These are phyloP conservation scores for Nesometra sesokonis DNA, from an alignment of 35 echinoderm and acorn worm species.

Conservation along the genomic window DNA sequence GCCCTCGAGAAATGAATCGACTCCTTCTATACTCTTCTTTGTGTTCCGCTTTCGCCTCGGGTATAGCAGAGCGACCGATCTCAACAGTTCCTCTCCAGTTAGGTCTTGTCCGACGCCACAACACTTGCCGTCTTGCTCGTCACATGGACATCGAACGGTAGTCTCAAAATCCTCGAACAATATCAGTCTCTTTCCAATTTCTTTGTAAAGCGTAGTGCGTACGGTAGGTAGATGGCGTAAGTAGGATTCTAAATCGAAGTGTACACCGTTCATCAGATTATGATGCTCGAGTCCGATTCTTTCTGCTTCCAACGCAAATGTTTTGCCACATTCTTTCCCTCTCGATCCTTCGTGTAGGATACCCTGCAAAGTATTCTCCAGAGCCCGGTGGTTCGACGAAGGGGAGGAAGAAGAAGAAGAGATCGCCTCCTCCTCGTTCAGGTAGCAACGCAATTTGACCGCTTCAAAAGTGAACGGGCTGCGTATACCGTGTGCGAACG, in stretches of 20 bases:
- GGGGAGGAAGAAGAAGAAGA: background rate
- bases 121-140: no score
- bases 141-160: background rate
- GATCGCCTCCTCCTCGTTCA: background rate
- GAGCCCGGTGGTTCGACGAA: no score
- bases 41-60: background rate
- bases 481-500: background rate
- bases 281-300: background rate
- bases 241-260: background rate
- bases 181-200: background rate
- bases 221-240: background rate
- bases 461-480: background rate
- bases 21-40: background rate
- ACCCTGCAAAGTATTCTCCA: background rate
- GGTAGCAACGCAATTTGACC: background rate
- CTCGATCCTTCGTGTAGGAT: background rate
- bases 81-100: no score
- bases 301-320: background rate
- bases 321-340: background rate
- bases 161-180: background rate
- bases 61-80: no score
- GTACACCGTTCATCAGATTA: background rate
- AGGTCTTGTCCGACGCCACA: no score
- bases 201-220: background rate
- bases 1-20: background rate